Percentiles rank a stretch among this genome's conserved stretches.
phyloP scores from a whole-genome alignment of 2,888 invertebrate species.

The Mesochorus sp. region DNA sequence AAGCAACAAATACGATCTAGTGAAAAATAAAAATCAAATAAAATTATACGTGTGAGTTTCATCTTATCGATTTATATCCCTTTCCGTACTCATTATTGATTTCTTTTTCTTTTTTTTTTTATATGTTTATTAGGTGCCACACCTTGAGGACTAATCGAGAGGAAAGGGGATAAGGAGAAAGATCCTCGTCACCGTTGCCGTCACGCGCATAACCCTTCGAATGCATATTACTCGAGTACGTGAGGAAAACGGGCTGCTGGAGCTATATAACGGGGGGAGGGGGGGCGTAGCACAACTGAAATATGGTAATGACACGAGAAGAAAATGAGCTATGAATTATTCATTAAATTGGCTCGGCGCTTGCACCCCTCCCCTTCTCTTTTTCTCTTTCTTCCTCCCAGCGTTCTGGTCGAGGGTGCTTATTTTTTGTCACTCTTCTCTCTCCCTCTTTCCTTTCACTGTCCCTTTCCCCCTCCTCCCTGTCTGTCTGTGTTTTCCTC shows the following conservation, averaged over 20 bases:
- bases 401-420: constrained; percentile 31
- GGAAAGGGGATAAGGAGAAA: not conserved
- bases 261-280: constrained; percentile 30
- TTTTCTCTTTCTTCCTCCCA: constrained; percentile 3
- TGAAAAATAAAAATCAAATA: too few relatives aligned
- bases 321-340: constrained; percentile 63
- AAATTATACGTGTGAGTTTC: too few relatives aligned
- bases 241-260: constrained; percentile 33
- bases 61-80: too few relatives aligned
- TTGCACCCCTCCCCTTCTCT: constrained; percentile 11
- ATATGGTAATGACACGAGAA: constrained; percentile 60
- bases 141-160: not conserved
- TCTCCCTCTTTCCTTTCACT: not conserved
- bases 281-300: constrained; percentile 53
- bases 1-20: too few relatives aligned
- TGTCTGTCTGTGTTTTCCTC: not conserved
- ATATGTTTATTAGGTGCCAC: not conserved
- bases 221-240: constrained; percentile 42
- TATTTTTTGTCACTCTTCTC: constrained; percentile 30
- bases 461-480: not conserved
- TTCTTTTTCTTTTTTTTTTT: not conserved
- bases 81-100: too few relatives aligned
- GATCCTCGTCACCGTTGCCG: constrained; percentile 19
- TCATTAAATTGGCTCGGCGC: constrained; percentile 60
- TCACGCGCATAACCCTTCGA: constrained; percentile 41